Evolutionary conservation across 2,113 vertebrate genomes (phyloP).

Genomic region (Stegostoma tigrinum): DNA sequence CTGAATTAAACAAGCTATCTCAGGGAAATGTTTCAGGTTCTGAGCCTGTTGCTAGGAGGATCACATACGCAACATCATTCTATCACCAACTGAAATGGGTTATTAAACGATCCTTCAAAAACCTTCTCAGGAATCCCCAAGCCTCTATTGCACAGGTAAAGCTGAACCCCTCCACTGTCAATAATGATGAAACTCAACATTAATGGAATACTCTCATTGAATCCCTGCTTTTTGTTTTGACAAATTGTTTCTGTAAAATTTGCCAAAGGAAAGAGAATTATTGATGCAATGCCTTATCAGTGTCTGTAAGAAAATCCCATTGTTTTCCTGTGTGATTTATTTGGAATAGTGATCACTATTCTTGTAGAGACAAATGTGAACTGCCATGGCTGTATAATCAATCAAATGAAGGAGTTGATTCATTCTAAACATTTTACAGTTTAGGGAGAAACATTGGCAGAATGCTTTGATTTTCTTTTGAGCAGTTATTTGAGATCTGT

Average conservation of each 20-base stretch:
- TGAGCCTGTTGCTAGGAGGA: conserved; percentile 7
- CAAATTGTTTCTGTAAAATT: too few species aligned
- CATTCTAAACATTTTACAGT: not conserved
- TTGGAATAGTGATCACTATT: not conserved
- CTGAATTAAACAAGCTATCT: not conserved
- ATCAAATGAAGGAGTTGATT: not conserved
- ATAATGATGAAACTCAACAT: not conserved
- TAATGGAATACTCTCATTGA: not conserved
- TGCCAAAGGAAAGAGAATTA: not conserved
- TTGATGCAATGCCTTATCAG: not conserved
- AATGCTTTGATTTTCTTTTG: not conserved
- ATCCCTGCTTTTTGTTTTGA: not conserved
- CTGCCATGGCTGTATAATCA: not conserved
- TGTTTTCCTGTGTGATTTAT: not conserved
- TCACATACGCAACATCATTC: conserved; percentile 55
- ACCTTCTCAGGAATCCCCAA: conserved; percentile 54
- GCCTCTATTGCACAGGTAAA: conserved; percentile 52
- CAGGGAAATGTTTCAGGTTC: not conserved
- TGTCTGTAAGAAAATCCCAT: not conserved
- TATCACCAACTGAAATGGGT: conserved; percentile 54
- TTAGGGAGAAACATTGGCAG: not conserved
- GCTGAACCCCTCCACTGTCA: not conserved
- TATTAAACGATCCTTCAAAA: conserved; percentile 52
- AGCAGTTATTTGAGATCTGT: not conserved
- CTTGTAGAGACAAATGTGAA: not conserved